A percentile compares a stretch with the other conserved stretches of the same genome.
These are phyloP conservation scores for Xenotilapia caudafasciata DNA, from an alignment of 2,113 vertebrate species.

Conservation along the genomic window DNA sequence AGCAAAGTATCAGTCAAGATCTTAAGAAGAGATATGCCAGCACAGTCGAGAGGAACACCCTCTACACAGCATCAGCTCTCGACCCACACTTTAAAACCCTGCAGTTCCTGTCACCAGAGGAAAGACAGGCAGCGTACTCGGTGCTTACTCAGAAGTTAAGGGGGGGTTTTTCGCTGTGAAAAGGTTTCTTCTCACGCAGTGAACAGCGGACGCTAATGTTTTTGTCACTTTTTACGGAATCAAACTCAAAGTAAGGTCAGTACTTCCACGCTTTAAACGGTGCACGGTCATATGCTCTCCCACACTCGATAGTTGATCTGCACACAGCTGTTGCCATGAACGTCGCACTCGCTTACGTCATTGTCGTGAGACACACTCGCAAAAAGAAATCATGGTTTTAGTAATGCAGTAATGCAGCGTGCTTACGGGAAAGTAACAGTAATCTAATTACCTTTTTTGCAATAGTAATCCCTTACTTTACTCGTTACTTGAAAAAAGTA, in stretches of 20 bases:
- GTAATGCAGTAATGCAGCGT: rapidly evolving
- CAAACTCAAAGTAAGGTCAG: not conserved
- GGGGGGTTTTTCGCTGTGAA: rapidly evolving
- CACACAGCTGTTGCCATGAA: not conserved
- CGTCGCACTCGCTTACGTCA: not conserved
- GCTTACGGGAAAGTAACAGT: not conserved
- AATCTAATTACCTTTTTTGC: not conserved
- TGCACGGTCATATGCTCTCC: not conserved
- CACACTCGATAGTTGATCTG: not conserved
- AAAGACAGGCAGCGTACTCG: not conserved
- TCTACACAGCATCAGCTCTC: not conserved
- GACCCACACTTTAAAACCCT: not conserved
- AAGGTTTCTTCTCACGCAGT: no score
- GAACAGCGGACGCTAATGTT: not conserved
- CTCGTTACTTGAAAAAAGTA: not conserved
- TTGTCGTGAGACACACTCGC: not conserved
- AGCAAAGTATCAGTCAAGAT: not conserved
- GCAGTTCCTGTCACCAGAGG: not conserved
- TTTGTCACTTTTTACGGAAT: not conserved
- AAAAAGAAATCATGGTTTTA: not conserved
- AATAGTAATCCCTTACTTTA: not conserved
- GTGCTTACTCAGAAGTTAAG: not conserved
- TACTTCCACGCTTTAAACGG: not conserved
- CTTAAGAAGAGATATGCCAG: not conserved
- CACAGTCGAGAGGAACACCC: not conserved